Conservation (phyloP, 2,888 invertebrate genomes). For the Melanostoma scalare region DNA sequence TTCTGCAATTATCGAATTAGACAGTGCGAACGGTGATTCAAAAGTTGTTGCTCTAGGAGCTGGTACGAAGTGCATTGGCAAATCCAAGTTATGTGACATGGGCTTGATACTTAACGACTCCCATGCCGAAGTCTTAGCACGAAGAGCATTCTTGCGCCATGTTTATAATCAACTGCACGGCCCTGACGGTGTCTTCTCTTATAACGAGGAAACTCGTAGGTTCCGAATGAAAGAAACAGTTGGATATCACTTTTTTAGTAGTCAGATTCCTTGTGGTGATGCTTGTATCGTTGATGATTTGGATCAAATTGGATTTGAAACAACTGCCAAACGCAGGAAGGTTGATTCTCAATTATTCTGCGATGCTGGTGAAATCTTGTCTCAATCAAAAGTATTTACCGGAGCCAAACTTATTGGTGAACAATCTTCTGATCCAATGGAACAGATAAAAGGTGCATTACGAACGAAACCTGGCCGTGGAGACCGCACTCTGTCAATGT, state of each 20-base stretch:
- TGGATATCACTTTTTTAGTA: slow-evolving; percentile 92
- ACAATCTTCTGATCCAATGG: slow-evolving; percentile 83
- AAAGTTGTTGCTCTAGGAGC: slow-evolving; percentile 92
- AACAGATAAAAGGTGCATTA: slow-evolving; percentile 88
- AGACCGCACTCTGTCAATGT: slow-evolving; percentile 92
- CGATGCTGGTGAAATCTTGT: slow-evolving; percentile 41
- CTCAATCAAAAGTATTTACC: slow-evolving; percentile 82
- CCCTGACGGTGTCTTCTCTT: slow-evolving; percentile 78
- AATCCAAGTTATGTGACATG: slow-evolving; percentile 84
- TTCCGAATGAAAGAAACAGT: slow-evolving; percentile 84
- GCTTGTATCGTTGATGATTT: slow-evolving; percentile 88
- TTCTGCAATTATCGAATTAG: slow-evolving; percentile 87
- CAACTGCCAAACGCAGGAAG: slow-evolving; percentile 73
- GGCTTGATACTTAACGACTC: slow-evolving; percentile 93
- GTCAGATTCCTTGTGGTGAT: slow-evolving; percentile 96
- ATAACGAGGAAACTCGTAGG: slow-evolving; percentile 77
- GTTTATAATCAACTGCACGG: slow-evolving; percentile 86
- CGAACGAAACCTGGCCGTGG: slow-evolving; percentile 96
- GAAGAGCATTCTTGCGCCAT: slow-evolving; percentile 91
- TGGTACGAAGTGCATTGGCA: slow-evolving; percentile 95
- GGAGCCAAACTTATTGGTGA: slow-evolving; percentile 92
- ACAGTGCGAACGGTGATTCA: slow-evolving; percentile 77
- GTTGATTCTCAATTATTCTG: slow-evolving; percentile 28
- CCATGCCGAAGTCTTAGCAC: slow-evolving; percentile 94
- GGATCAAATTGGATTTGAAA: slow-evolving; percentile 48